These are phyloP conservation scores for Parochlus steinenii DNA, from an alignment of 2,888 invertebrate species.

Conservation along the genomic window DNA sequence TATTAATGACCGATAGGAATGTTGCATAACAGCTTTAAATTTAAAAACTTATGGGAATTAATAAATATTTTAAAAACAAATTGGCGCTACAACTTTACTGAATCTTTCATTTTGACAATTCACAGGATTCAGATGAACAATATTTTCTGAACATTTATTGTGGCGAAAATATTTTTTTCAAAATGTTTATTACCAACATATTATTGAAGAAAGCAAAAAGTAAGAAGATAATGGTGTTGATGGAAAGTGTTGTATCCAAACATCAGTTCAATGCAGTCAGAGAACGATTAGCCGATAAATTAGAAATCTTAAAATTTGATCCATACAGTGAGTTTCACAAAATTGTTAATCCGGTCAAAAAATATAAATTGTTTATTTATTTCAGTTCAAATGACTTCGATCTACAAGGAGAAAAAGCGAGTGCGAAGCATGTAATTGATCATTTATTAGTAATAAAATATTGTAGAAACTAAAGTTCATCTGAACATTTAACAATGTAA, in stretches of 20 bases:
- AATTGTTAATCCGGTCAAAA: conserved; percentile 1
- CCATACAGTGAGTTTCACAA: conserved; percentile 52
- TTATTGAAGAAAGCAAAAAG: conserved; percentile 55
- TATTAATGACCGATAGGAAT: conserved; percentile 45
- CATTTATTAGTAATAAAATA: conserved; percentile 1
- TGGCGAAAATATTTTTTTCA: conserved; percentile 14
- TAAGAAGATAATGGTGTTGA: conserved; percentile 65
- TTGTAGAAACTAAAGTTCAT: background rate
- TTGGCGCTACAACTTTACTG: background rate
- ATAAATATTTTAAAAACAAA: conserved; percentile 20
- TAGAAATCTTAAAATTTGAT: conserved; percentile 58
- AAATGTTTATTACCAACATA: conserved; percentile 53
- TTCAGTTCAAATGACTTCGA: conserved; percentile 48
- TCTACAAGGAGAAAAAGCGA: conserved; percentile 60
- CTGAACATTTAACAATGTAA: background rate
- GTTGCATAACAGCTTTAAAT: background rate
- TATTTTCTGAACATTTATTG: too few species aligned
- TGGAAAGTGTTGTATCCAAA: conserved; percentile 65
- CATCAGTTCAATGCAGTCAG: conserved; percentile 48
- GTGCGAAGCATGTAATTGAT: conserved; percentile 43
- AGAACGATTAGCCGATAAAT: conserved; percentile 59
- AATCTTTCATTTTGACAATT: too few species aligned
- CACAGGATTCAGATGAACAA: too few species aligned
- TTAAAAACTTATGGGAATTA: conserved; percentile 37
- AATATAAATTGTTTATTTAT: conserved; percentile 19